A percentile compares a stretch with the other conserved stretches of the same genome.
phyloP scores from a whole-genome alignment of 1,140 invertebrate species.

The Ptiloglossa arizonensis region DNA sequence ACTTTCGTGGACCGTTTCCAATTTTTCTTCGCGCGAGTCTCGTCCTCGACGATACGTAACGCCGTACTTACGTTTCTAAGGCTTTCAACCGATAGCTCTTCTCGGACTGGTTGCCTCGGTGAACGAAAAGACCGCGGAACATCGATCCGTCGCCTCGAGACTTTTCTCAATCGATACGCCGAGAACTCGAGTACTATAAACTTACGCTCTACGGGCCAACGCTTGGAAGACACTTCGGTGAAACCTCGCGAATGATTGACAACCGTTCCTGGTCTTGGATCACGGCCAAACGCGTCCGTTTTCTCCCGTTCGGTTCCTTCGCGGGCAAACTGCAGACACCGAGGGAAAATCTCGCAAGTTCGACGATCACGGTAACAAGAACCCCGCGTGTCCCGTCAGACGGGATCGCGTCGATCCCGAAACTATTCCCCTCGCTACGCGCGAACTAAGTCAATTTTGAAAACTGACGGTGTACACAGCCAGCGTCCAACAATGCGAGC shows the following conservation, averaged over 20 bases:
- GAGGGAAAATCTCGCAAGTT: background rate
- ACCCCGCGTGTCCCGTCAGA: too few relatives aligned
- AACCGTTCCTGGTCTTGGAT: background rate
- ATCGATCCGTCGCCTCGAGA: slow-evolving; percentile 24
- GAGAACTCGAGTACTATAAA: too few relatives aligned
- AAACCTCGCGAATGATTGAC: background rate
- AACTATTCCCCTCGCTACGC: slow-evolving; percentile 5
- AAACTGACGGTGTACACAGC: slow-evolving; percentile 13
- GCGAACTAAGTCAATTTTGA: slow-evolving; percentile 35
- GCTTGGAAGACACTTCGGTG: too few relatives aligned
- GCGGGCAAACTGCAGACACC: background rate
- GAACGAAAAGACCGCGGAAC: background rate
- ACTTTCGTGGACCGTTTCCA: slow-evolving; percentile 57
- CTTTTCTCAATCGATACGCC: background rate
- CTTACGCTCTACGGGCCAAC: too few relatives aligned
- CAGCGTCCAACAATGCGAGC: slow-evolving; percentile 30
- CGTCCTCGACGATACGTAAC: slow-evolving; percentile 22
- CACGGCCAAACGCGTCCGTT: too few relatives aligned
- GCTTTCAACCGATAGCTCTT: slow-evolving; percentile 54
- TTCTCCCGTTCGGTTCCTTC: too few relatives aligned
- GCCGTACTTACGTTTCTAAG: slow-evolving; percentile 35
- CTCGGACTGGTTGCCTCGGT: background rate
- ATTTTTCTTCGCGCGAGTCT: slow-evolving; percentile 44
- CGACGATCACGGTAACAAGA: background rate
- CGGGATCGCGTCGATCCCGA: slow-evolving; percentile 29